These are phyloP conservation scores for Coluber constrictor DNA, from an alignment of 2,797 vertebrate genomes.

Conservation along the genomic window DNA sequence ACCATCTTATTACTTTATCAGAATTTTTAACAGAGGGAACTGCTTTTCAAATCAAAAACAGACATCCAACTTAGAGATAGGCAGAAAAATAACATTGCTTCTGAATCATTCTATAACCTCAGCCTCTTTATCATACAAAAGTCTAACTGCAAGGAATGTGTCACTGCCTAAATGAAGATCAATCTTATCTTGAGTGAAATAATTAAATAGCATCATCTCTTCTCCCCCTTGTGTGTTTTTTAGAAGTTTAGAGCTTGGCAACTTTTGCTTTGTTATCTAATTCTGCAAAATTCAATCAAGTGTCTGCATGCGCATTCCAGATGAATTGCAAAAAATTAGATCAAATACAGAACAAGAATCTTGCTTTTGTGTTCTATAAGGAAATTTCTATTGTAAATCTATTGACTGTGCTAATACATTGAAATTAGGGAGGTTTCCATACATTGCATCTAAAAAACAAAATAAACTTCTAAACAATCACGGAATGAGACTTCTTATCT, in stretches of 20 bases:
- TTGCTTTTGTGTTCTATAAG: neutral
- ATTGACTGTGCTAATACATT: neutral
- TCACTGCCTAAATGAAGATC: slow-evolving; percentile 48
- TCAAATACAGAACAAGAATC: neutral
- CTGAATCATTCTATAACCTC: slow-evolving; percentile 53
- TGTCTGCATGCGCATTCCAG: neutral
- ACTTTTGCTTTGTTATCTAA: neutral
- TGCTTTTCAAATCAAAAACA: slow-evolving; percentile 61
- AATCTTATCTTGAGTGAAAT: neutral
- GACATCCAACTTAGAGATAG: slow-evolving; percentile 43
- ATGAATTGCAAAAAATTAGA: neutral
- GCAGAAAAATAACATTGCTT: slow-evolving; percentile 49
- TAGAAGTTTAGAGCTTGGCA: neutral
- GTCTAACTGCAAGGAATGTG: slow-evolving; percentile 56
- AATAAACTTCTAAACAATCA: neutral
- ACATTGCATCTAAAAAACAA: neutral
- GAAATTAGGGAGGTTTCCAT: neutral
- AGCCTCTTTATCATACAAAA: slow-evolving; percentile 52
- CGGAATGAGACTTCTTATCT: neutral
- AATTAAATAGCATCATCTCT: neutral
- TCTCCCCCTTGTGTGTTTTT: neutral
- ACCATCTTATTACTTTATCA: slow-evolving; percentile 46
- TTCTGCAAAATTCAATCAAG: neutral
- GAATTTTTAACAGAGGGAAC: slow-evolving; percentile 48
- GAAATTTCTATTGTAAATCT: neutral